These are phyloP conservation scores for Tinamus major DNA, from an alignment of 2,797 vertebrate species.

Conservation along the genomic window DNA sequence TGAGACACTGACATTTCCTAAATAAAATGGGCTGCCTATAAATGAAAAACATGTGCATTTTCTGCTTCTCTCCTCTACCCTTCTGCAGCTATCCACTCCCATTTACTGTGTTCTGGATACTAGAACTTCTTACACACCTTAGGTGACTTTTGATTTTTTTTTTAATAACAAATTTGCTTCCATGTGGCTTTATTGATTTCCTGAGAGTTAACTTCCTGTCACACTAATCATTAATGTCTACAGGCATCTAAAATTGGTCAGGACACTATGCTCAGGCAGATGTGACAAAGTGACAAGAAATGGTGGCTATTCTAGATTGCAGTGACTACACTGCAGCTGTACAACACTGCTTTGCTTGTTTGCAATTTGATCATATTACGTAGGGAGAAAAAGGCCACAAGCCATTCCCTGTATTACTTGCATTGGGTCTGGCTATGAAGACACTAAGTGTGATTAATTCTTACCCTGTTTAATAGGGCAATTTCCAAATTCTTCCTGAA, in stretches of 20 bases:
- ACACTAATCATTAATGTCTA: background rate
- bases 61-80: background rate
- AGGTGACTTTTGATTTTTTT: background rate
- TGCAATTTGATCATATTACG: accelerated
- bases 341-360: background rate
- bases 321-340: background rate
- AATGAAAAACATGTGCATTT: background rate
- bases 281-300: accelerated
- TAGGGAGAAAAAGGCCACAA: conserved; percentile 3
- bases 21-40: background rate
- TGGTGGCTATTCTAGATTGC: accelerated
- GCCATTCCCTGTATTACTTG: background rate
- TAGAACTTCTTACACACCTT: background rate
- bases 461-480: background rate
- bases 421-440: background rate
- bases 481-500: background rate
- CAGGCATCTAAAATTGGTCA: background rate
- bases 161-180: background rate
- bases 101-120: background rate
- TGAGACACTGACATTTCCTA: background rate
- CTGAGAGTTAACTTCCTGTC: background rate
- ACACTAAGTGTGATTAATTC: background rate
- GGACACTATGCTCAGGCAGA: accelerated
- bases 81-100: background rate
- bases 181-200: background rate